Conservation (phyloP, 2,113 vertebrate species). For the Thalassarche chlororhynchos region DNA sequence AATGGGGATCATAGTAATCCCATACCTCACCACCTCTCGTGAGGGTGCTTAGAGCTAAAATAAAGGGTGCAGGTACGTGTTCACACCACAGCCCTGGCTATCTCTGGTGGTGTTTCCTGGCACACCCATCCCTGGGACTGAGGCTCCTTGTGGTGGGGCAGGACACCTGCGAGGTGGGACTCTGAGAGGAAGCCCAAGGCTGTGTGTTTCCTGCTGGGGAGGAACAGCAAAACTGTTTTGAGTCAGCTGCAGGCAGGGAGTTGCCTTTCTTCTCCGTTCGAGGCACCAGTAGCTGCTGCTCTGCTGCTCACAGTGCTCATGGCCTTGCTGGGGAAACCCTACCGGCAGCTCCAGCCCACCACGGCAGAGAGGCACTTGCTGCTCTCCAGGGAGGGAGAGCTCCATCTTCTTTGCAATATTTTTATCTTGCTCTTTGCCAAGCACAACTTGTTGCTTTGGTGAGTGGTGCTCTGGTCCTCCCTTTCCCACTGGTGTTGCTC, state of each 20-base stretch:
- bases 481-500: not conserved
- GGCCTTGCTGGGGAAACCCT: not conserved
- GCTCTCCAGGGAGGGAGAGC: not conserved
- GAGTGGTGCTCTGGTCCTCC: not conserved
- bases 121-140: not conserved
- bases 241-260: not conserved
- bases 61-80: not conserved
- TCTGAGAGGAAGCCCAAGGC: not conserved
- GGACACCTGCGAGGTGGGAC: not conserved
- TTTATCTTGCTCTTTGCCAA: not conserved
- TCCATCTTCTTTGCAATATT: not conserved
- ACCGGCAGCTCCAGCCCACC: not conserved
- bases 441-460: not conserved
- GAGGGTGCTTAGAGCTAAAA: not conserved
- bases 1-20: not conserved
- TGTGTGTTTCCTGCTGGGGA: not conserved
- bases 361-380: not conserved
- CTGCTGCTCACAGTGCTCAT: not conserved
- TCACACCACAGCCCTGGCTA: not conserved
- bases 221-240: not conserved
- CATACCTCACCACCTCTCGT: accelerated
- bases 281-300: not conserved
- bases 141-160: not conserved
- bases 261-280: not conserved
- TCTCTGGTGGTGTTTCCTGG: not conserved